phyloP scores from a whole-genome alignment of 2,888 invertebrate genomes.

The Eupithecia tripunctaria region DNA sequence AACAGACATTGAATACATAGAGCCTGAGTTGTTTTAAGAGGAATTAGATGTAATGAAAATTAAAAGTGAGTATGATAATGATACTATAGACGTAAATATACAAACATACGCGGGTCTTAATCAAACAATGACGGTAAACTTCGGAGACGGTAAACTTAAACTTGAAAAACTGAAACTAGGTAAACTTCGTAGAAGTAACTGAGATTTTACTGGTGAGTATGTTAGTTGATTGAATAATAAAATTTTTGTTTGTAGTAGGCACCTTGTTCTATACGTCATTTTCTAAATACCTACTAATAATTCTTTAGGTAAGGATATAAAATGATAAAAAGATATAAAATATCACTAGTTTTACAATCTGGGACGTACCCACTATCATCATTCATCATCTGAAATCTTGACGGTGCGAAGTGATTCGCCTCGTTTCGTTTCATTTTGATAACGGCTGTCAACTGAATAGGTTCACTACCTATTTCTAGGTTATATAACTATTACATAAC shows the following conservation, averaged over 20 bases:
- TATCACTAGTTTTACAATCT: conserved; percentile 62
- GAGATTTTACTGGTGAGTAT: neutral
- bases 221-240: neutral
- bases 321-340: no score
- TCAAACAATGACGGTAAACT: conserved; percentile 18
- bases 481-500: conserved; percentile 40
- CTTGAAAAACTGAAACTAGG: no score
- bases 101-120: conserved; percentile 7
- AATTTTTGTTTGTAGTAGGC: neutral
- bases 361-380: conserved; percentile 75
- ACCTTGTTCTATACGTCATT: neutral
- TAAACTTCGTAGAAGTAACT: neutral
- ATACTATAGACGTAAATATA: conserved; percentile 22
- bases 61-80: conserved; percentile 19
- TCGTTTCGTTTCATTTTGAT: conserved; percentile 55
- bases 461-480: conserved; percentile 32
- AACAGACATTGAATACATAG: conserved; percentile 15
- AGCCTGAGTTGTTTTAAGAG: conserved; percentile 16
- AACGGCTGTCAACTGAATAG: conserved; percentile 35
- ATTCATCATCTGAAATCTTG: conserved; percentile 75
- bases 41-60: conserved; percentile 23
- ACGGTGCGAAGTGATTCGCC: conserved; percentile 56
- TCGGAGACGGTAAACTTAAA: neutral
- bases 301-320: neutral
- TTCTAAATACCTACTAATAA: neutral